Conservation (phyloP, 2,797 vertebrate genomes). For the Pachyuromys duprasi region DNA sequence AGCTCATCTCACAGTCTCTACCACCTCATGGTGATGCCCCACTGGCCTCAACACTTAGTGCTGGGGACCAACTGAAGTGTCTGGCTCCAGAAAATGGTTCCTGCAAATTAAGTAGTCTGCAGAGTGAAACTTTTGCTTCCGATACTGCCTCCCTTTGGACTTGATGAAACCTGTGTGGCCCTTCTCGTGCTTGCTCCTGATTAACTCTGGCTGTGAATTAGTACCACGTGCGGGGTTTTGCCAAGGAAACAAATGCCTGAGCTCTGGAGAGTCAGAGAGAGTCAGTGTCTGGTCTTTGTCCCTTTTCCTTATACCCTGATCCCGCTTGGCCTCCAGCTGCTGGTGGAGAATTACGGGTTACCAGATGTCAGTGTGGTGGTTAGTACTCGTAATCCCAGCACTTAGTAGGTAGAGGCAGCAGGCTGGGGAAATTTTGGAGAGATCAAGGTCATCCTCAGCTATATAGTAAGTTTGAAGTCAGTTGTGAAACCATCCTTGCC, state of each 20-base stretch:
- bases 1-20: neutral
- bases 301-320: neutral
- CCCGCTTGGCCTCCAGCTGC: neutral
- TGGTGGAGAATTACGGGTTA: neutral
- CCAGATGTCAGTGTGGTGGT: neutral
- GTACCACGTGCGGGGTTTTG: conserved; percentile 56
- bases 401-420: neutral
- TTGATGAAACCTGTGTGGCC: conserved; percentile 47
- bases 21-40: neutral
- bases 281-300: neutral
- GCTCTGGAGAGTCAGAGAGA: conserved; percentile 53
- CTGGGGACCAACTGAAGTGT: neutral
- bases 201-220: conserved; percentile 65
- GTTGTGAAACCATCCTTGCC: neutral
- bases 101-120: neutral
- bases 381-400: neutral
- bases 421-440: neutral
- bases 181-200: conserved; percentile 58
- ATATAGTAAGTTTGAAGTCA: neutral
- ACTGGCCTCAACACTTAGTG: neutral
- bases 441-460: neutral
- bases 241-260: conserved; percentile 62
- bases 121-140: conserved; percentile 49
- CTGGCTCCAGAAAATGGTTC: neutral
- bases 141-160: conserved; percentile 47